Conservation (phyloP, 2,113 vertebrate species). For the Equus przewalskii region DNA sequence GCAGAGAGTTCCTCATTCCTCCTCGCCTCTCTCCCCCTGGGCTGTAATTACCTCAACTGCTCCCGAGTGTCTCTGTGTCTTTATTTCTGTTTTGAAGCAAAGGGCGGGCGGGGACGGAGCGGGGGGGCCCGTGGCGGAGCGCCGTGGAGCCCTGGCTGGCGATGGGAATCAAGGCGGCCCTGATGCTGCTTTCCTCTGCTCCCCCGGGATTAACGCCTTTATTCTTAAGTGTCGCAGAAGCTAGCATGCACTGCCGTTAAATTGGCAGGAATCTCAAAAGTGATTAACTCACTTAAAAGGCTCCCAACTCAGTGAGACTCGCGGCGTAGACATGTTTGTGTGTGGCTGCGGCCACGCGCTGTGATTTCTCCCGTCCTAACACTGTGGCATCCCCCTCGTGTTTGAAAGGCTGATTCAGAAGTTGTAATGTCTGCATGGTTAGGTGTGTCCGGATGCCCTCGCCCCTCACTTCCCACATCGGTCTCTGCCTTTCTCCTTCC, state of each 20-base stretch:
- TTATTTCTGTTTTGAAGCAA: neutral
- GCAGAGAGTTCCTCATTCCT: neutral
- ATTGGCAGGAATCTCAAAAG: neutral
- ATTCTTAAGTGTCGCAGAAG: too few species aligned
- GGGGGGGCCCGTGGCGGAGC: neutral
- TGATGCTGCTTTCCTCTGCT: neutral
- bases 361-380: neutral
- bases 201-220: neutral
- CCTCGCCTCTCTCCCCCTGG: neutral
- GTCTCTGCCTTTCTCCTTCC: neutral
- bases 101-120: fast-evolving
- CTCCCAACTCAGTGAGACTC: neutral
- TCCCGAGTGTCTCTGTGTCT: neutral
- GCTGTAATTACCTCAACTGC: neutral
- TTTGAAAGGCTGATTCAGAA: neutral
- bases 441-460: fast-evolving
- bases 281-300: neutral
- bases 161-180: neutral
- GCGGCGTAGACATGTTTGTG: fast-evolving
- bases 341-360: fast-evolving
- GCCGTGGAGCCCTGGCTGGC: too few species aligned
- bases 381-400: too few species aligned
- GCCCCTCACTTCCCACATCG: fast-evolving
- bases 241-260: fast-evolving
- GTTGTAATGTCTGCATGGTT: too few species aligned